phyloP scores from a whole-genome alignment of 2,113 vertebrate species.

The Mobula birostris region DNA sequence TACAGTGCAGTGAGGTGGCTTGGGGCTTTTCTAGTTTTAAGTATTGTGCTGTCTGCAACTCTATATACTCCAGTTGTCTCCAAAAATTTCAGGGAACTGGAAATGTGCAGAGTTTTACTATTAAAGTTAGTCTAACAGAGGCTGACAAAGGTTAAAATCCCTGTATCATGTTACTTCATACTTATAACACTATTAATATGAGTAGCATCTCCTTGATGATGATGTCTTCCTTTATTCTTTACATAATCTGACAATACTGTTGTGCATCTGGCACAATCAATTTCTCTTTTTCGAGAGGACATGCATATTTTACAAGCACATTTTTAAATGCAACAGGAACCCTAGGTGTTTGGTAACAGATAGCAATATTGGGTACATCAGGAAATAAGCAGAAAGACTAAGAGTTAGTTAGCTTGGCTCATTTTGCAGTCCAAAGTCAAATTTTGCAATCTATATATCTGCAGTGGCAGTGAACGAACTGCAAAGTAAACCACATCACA shows the following conservation, averaged over 20 bases:
- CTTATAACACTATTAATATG: background rate
- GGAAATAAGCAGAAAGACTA: background rate
- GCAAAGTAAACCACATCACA: background rate
- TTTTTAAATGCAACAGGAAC: background rate
- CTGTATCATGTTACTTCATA: background rate
- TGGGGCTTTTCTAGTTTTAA: slow-evolving; percentile 3
- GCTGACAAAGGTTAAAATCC: slow-evolving; percentile 1
- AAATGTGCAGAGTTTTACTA: background rate
- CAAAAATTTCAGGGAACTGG: background rate
- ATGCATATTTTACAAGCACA: background rate
- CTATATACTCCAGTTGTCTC: background rate
- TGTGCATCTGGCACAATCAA: background rate
- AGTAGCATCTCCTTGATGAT: background rate
- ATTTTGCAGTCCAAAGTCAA: background rate
- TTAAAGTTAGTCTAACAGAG: background rate
- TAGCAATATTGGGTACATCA: background rate
- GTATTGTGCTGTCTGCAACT: background rate
- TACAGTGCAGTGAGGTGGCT: slow-evolving; percentile 21
- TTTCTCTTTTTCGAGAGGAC: background rate
- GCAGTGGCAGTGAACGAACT: background rate
- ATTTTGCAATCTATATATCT: background rate
- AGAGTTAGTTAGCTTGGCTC: background rate
- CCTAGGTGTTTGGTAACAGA: background rate
- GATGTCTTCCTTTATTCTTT: background rate
- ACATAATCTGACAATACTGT: background rate